Conservation (phyloP, 2,797 vertebrate genomes). For the Tarsius wallacei region DNA sequence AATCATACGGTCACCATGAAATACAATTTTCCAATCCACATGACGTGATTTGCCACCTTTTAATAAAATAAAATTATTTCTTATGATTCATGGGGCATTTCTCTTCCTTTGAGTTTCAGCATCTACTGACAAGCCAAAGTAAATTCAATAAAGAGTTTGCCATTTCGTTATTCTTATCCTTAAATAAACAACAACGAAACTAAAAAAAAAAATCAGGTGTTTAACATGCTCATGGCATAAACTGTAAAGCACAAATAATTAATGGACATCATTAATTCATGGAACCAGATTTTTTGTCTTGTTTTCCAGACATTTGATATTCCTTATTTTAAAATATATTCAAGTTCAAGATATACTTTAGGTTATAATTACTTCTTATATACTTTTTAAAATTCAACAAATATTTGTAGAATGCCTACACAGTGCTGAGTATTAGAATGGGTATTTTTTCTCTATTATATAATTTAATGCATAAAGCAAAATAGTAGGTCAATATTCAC, state of each 20-base stretch:
- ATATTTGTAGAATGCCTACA: background rate
- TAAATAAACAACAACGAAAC: constrained; percentile 68
- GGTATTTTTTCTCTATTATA: background rate
- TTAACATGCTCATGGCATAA: constrained; percentile 70
- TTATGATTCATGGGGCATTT: background rate
- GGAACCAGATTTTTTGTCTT: background rate
- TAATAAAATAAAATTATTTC: constrained; percentile 44
- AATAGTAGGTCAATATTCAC: background rate
- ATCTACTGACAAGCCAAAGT: background rate
- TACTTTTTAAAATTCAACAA: no score
- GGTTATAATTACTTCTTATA: background rate
- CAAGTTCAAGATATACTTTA: constrained; percentile 5
- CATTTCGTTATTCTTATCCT: constrained; percentile 64
- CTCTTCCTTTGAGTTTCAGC: constrained; percentile 4
- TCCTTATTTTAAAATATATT: background rate
- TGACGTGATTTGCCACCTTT: background rate
- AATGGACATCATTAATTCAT: background rate
- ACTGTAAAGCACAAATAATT: constrained; percentile 7
- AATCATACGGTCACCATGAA: background rate
- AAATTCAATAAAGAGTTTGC: constrained; percentile 6
- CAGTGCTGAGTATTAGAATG: background rate
- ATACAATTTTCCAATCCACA: background rate
- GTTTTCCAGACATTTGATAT: background rate
- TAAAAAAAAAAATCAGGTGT: constrained; percentile 37
- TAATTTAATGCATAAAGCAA: constrained; percentile 33